These are phyloP conservation scores for Eriosoma lanigerum DNA, from an alignment of 1,140 invertebrate species.

Conservation along the genomic window DNA sequence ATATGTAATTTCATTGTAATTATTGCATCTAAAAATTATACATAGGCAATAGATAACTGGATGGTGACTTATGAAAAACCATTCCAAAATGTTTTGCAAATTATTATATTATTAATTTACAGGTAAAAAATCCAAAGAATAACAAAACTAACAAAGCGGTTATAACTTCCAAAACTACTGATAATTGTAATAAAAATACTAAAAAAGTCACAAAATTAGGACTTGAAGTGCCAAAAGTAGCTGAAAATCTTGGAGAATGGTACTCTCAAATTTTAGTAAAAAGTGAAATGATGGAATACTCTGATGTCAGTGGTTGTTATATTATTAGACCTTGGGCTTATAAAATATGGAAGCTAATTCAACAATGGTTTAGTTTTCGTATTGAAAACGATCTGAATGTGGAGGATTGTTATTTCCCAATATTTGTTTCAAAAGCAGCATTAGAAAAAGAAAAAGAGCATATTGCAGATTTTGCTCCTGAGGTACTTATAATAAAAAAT, in stretches of 20 bases:
- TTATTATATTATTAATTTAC: neutral
- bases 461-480: slow-evolving; percentile 97
- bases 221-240: slow-evolving; percentile 82
- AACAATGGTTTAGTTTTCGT: slow-evolving; percentile 83
- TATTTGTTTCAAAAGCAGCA: slow-evolving; percentile 89
- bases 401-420: slow-evolving; percentile 97
- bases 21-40: no score
- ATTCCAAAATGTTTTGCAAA: no score
- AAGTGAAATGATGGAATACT: slow-evolving; percentile 98
- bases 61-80: no score
- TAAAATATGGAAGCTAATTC: slow-evolving; percentile 93
- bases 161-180: slow-evolving; percentile 32
- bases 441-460: slow-evolving; percentile 96
- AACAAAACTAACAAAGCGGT: slow-evolving; percentile 1
- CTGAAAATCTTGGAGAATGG: slow-evolving; percentile 95
- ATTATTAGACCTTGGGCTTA: slow-evolving; percentile 96
- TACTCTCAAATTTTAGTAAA: slow-evolving; percentile 97
- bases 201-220: slow-evolving; percentile 93
- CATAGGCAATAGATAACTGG: no score
- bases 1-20: no score
- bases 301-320: slow-evolving; percentile 98
- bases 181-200: slow-evolving; percentile 52
- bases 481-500: slow-evolving; percentile 63
- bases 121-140: slow-evolving; percentile 46
- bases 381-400: slow-evolving; percentile 89